Conservation (phyloP, 2,113 vertebrate species). For the Symphodus melops region DNA sequence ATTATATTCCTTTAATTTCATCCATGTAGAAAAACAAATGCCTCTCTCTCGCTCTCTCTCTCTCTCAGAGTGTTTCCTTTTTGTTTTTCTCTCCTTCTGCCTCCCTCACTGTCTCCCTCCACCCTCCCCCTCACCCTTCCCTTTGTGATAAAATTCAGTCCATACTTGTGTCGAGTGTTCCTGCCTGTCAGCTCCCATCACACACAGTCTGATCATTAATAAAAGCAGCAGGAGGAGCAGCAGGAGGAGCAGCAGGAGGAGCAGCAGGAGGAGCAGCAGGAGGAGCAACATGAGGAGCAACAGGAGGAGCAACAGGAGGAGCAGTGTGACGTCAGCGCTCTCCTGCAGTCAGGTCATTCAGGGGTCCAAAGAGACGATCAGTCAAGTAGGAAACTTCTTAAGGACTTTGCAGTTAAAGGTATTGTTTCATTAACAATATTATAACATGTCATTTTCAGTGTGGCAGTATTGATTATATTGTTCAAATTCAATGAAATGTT, state of each 20-base stretch:
- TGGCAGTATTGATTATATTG: not conserved
- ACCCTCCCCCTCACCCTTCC: not conserved
- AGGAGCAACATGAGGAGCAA: constrained; percentile 10
- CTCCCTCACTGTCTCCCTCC: not conserved
- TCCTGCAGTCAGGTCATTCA: not conserved
- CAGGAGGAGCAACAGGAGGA: constrained; percentile 1
- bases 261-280: not conserved
- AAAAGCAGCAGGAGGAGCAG: constrained; percentile 19
- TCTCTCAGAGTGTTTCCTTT: constrained; percentile 4
- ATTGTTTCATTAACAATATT: not conserved
- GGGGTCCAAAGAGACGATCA: not conserved
- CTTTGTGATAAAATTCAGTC: constrained; percentile 38
- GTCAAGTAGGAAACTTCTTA: not conserved
- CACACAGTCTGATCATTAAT: constrained; percentile 14
- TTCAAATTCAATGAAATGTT: not conserved
- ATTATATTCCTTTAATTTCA: not conserved
- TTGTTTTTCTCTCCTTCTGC: not conserved
- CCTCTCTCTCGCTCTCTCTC: not conserved
- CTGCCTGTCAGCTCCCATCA: constrained; percentile 38
- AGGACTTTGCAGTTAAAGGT: not conserved
- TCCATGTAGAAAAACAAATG: too few species aligned
- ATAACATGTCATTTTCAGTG: not conserved
- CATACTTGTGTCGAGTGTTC: constrained; percentile 32
- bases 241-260: constrained; percentile 13
- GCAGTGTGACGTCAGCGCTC: not conserved